phyloP scores from a whole-genome alignment of 2,113 vertebrate species.

The Atherinomorus stipes region DNA sequence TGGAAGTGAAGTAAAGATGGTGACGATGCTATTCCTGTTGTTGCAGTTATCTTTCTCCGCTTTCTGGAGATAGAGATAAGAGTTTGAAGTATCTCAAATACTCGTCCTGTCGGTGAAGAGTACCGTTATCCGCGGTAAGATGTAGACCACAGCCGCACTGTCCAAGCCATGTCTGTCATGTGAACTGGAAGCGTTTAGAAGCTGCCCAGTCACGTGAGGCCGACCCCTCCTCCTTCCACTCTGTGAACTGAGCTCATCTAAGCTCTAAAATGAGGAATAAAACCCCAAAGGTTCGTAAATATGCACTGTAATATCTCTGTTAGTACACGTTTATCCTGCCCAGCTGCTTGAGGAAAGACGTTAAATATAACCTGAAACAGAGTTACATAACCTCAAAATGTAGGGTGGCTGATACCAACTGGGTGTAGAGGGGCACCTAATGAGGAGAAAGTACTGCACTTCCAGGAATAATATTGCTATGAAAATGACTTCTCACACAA shows the following conservation, averaged over 20 bases:
- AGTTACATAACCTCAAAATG: neutral
- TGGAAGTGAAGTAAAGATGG: neutral
- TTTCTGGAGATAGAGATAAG: too few species aligned
- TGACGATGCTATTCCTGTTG: neutral
- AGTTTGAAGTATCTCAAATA: accelerated
- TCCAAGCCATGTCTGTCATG: constrained; percentile 70
- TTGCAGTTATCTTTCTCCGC: neutral
- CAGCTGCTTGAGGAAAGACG: neutral
- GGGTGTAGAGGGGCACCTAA: neutral
- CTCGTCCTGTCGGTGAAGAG: neutral
- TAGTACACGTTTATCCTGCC: neutral
- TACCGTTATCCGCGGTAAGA: neutral
- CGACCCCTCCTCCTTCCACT: neutral
- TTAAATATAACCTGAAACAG: neutral
- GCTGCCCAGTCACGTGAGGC: constrained; percentile 77
- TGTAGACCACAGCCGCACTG: neutral
- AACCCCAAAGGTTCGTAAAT: neutral
- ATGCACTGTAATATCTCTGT: neutral
- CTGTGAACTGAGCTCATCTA: neutral
- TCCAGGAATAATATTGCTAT: constrained; percentile 1
- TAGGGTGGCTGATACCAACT: neutral
- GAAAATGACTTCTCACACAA: neutral
- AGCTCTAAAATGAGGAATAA: neutral
- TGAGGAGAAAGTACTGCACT: constrained; percentile 3
- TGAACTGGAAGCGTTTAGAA: constrained; percentile 65